Evolutionary conservation across 2,797 vertebrate genomes (phyloP).

Genomic region (Neomorphus geoffroyi): DNA sequence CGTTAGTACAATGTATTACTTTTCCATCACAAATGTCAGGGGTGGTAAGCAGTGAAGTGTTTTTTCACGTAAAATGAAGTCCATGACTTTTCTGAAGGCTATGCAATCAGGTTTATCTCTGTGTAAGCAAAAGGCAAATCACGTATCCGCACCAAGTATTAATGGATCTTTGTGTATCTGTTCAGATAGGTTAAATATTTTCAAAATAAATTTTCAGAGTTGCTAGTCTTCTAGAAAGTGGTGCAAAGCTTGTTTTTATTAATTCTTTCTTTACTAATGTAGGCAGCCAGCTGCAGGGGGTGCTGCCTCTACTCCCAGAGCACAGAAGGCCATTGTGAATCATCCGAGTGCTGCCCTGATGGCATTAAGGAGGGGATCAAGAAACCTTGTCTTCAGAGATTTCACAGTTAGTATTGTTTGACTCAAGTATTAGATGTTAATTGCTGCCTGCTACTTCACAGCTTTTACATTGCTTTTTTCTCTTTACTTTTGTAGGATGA

Average conservation of each 20-base stretch:
- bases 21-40: neutral
- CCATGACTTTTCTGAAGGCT: neutral
- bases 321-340: conserved; percentile 97
- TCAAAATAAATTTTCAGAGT: neutral
- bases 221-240: neutral
- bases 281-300: conserved; percentile 87
- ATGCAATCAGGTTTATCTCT: neutral
- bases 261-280: conserved; percentile 26
- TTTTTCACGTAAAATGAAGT: neutral
- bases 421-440: neutral
- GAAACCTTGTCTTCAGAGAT: conserved; percentile 99
- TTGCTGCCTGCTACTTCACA: neutral
- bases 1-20: neutral
- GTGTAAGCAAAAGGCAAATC: neutral
- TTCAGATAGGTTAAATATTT: neutral
- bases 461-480: conserved; percentile 27
- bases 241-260: neutral
- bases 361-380: conserved; percentile 95
- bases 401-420: conserved; percentile 89
- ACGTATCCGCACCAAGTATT: neutral
- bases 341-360: conserved; percentile 98
- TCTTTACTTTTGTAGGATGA: conserved; percentile 84
- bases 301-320: conserved; percentile 84
- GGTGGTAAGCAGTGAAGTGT: neutral
- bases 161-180: neutral